Conservation (phyloP, 2,888 invertebrate genomes). For the Drosophila incognita region DNA sequence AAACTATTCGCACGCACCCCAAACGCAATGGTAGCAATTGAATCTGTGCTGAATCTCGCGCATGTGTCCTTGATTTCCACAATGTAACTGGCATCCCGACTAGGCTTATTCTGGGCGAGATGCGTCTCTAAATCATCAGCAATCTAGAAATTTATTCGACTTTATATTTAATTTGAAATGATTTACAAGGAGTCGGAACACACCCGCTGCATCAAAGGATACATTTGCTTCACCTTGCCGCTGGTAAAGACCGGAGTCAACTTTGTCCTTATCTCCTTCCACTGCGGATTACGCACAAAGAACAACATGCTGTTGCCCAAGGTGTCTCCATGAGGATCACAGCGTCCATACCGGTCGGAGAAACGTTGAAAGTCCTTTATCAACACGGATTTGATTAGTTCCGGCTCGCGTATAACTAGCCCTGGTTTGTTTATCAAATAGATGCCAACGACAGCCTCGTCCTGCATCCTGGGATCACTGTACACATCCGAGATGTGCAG, state of each 20-base stretch:
- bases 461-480: conserved; percentile 64
- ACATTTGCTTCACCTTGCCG: conserved; percentile 84
- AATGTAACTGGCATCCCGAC: conserved; percentile 36
- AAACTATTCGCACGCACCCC: conserved; percentile 82
- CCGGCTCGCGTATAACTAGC: conserved; percentile 84
- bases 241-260: conserved; percentile 85
- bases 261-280: conserved; percentile 85
- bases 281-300: conserved; percentile 84
- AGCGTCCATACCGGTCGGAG: conserved; percentile 72
- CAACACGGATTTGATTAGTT: conserved; percentile 85
- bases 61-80: conserved; percentile 80
- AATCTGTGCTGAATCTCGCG: conserved; percentile 81
- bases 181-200: neutral
- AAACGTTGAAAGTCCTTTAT: conserved; percentile 86
- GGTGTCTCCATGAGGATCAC: conserved; percentile 82
- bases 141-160: conserved; percentile 54
- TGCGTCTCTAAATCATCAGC: conserved; percentile 71
- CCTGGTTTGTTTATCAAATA: conserved; percentile 85
- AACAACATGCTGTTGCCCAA: conserved; percentile 85
- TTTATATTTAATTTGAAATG: no score
- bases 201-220: conserved; percentile 81
- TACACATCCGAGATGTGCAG: conserved; percentile 83
- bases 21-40: conserved; percentile 83
- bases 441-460: conserved; percentile 83
- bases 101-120: conserved; percentile 41